Evolutionary conservation across 2,797 vertebrate species (phyloP).

Genomic region (Monodelphis domestica): DNA sequence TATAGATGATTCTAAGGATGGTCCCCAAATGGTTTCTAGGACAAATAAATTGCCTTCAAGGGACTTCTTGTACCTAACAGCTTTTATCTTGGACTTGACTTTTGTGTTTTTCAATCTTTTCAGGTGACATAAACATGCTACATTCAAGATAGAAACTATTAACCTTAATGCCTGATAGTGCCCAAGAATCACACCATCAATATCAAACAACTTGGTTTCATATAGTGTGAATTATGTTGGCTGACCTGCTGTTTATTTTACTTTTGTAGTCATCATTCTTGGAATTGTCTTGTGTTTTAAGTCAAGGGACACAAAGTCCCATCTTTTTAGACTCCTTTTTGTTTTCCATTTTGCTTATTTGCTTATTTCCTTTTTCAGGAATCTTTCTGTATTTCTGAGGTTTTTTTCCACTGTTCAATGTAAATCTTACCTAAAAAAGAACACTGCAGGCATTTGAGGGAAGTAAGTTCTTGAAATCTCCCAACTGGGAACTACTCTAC

Average conservation of each 20-base stretch:
- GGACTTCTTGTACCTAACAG: background rate
- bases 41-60: background rate
- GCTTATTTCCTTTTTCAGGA: background rate
- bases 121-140: background rate
- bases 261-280: background rate
- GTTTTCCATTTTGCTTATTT: slow-evolving; percentile 20
- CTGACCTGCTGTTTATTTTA: background rate
- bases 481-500: background rate
- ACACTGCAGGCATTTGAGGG: background rate
- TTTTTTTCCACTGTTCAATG: background rate
- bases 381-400: background rate
- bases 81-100: background rate
- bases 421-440: background rate
- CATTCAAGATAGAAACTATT: background rate
- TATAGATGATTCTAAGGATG: background rate
- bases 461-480: background rate
- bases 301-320: background rate
- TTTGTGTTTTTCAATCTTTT: background rate
- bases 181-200: background rate
- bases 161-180: background rate
- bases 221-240: background rate
- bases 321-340: slow-evolving; percentile 16
- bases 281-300: background rate
- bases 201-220: background rate
- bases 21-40: background rate